phyloP scores from a whole-genome alignment of 2,797 vertebrate species.

The Ctenosaura bakeri region DNA sequence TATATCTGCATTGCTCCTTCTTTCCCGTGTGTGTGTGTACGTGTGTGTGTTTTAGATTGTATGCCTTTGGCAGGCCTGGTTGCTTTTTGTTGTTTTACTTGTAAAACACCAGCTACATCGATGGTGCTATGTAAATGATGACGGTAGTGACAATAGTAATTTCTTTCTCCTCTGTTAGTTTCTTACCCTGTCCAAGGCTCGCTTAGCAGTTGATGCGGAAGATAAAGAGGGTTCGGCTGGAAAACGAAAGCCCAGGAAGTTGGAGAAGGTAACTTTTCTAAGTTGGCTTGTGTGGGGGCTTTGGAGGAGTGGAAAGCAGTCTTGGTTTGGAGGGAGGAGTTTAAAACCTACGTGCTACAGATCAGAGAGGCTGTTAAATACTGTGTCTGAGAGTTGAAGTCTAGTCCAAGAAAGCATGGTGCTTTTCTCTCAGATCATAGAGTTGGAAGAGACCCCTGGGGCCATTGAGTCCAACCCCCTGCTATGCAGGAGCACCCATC shows the following conservation, averaged over 20 bases:
- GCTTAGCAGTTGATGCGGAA: slow-evolving; percentile 94
- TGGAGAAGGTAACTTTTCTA: slow-evolving; percentile 89
- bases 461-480: no score
- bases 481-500: no score
- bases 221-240: slow-evolving; percentile 95
- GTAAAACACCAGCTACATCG: no score
- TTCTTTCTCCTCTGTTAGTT: slow-evolving; percentile 74
- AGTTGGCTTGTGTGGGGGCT: accelerated
- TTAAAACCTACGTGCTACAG: neutral
- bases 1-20: no score
- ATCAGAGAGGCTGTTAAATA: neutral
- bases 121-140: no score
- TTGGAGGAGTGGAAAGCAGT: neutral
- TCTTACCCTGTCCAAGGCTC: slow-evolving; percentile 83
- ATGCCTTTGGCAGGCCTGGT: no score
- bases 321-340: neutral
- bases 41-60: no score
- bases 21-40: no score
- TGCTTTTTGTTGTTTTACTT: no score
- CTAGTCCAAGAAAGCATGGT: neutral
- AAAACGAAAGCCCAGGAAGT: slow-evolving; percentile 89
- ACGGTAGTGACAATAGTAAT: neutral
- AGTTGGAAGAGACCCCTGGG: no score
- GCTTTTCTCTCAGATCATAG: neutral
- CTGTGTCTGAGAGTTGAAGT: neutral